phyloP scores from a whole-genome alignment of 2,113 vertebrate species.

The Podocnemis expansa region DNA sequence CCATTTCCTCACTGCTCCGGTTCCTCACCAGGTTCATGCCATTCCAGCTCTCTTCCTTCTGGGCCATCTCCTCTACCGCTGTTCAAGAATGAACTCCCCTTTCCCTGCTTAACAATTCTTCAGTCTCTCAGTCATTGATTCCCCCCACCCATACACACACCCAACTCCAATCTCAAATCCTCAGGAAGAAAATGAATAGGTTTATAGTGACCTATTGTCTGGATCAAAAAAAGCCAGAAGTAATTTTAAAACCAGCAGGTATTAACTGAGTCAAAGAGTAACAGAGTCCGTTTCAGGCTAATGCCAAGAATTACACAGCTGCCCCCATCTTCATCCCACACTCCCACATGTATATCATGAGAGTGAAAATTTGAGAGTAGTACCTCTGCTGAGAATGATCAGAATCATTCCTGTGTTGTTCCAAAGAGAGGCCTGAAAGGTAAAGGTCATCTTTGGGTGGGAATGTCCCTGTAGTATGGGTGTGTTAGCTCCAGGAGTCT shows the following conservation, averaged over 20 bases:
- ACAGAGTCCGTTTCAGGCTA: background rate
- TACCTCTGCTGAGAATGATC: background rate
- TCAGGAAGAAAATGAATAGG: background rate
- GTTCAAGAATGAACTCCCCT: background rate
- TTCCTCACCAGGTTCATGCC: background rate
- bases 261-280: background rate
- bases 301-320: background rate
- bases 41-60: fast-evolving
- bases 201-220: background rate
- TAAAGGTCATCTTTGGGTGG: background rate
- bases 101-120: background rate
- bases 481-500: background rate
- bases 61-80: background rate
- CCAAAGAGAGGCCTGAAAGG: background rate
- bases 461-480: background rate
- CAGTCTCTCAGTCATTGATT: background rate
- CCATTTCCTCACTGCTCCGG: background rate
- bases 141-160: no score
- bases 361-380: background rate
- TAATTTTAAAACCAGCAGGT: background rate
- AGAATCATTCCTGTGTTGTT: background rate
- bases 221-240: background rate
- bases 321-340: background rate
- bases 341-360: background rate
- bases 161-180: background rate